A percentile compares a stretch with the other conserved stretches of the same genome.
Evolutionary conservation across 2,888 invertebrate genomes (phyloP).

Genomic region (Cyclophora punctaria): DNA sequence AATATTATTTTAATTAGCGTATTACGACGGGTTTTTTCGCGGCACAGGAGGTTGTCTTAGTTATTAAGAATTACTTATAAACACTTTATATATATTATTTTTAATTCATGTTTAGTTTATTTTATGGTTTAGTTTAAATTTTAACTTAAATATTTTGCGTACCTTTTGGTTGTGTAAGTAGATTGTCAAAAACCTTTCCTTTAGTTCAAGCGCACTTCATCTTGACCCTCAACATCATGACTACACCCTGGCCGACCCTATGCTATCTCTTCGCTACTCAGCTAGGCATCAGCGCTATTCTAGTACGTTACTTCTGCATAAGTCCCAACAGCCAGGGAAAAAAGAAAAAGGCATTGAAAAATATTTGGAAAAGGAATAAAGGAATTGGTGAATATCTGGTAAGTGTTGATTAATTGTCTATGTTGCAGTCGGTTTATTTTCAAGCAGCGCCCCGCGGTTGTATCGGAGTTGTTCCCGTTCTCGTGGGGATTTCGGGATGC

Average conservation of each 20-base stretch:
- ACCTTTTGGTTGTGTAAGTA: too few species aligned
- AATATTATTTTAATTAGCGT: too few species aligned
- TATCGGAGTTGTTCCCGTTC: neutral
- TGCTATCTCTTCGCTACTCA: slow-evolving; percentile 60
- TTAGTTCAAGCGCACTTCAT: slow-evolving; percentile 28
- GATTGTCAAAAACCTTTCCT: too few species aligned
- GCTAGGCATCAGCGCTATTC: slow-evolving; percentile 69
- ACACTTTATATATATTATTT: too few species aligned
- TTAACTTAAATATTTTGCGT: too few species aligned
- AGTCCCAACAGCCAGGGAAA: slow-evolving; percentile 79
- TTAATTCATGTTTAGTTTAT: too few species aligned
- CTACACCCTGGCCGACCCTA: slow-evolving; percentile 37
- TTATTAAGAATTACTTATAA: too few species aligned
- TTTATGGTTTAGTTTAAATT: too few species aligned
- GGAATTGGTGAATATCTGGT: slow-evolving; percentile 24
- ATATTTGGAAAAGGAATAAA: slow-evolving; percentile 75
- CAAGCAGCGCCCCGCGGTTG: too few species aligned
- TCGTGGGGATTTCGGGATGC: neutral
- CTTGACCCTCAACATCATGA: slow-evolving; percentile 24
- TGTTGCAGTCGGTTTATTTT: neutral
- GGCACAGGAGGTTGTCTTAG: too few species aligned
- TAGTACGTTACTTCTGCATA: slow-evolving; percentile 75
- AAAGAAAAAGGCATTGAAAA: slow-evolving; percentile 71
- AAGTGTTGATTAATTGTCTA: too few species aligned
- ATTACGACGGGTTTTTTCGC: too few species aligned